Base-by-base conservation (phyloP, 2,797 vertebrate genomes). In the Hapalemur alaotrensis region DNA sequence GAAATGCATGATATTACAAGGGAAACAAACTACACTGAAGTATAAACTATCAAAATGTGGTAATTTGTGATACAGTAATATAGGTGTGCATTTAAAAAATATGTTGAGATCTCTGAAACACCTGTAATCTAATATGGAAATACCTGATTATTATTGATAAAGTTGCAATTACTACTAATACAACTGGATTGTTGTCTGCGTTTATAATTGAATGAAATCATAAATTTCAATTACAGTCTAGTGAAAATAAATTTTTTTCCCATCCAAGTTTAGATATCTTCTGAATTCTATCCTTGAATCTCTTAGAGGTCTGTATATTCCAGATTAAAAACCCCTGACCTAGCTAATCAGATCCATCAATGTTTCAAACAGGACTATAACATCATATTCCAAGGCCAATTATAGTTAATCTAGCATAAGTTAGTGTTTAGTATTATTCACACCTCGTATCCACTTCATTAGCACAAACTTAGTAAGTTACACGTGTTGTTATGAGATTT, bases 201-300 rank as follows among this genome's bases (percentile, higher is more conserved):
- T 90, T 79, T 82, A 41, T 79, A 84, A 83, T 61, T 3, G 50
- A 90, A 95, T 38, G 28, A 72, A 94, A 90, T 79, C 41, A 13
- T 90, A 82, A 90, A 48, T 93, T 96, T 87, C 35, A 63, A 6
- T 92, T 86, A 81, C 10, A 61, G 15, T 84, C 48, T 86, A 61
- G 7, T 76, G 61, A 25, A 94, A 92, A 72, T 85, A 25, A 80
- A 46, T 13, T 3, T 80, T 86, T 94, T 89, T 41, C 69, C 57
- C 43, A 61, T 57, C 25, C 12, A 65, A 72, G 41, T 90, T 92
- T 28, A 83, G 13, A 14, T 73, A 67, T 52, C 25, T 10, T 79
- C 43, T 79, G 35, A 83, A 87, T 94, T 83, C 32, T 90, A 23
- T 80, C 52, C 30, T 52, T 79, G 48, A 78, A 22, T 92, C 41